Evolutionary conservation across 2,888 invertebrate genomes (phyloP).

Genomic region (Diadromus collaris): DNA sequence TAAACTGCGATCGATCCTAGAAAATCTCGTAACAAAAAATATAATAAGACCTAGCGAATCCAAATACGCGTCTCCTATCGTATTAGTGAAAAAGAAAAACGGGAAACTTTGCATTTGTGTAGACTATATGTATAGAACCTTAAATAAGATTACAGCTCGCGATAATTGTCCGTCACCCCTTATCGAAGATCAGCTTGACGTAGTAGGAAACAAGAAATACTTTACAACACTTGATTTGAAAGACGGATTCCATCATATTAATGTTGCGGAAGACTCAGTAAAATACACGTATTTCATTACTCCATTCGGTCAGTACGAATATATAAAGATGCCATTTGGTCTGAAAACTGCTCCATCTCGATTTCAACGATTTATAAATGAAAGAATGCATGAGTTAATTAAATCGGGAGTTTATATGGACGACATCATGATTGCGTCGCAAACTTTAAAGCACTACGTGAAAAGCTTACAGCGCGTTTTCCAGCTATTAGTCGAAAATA

Average conservation of each 20-base stretch:
- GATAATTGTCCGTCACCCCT: conserved; percentile 61
- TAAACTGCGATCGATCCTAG: no score
- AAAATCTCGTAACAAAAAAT: conserved; percentile 30
- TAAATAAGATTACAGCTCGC: conserved; percentile 54
- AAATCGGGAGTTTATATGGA: conserved; percentile 60
- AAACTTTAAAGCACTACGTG: conserved; percentile 32
- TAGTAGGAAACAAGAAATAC: conserved; percentile 52
- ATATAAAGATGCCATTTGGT: conserved; percentile 50
- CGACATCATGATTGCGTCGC: conserved; percentile 58
- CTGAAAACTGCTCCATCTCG: conserved; percentile 52
- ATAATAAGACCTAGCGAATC: conserved; percentile 63
- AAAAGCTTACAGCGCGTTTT: conserved; percentile 33
- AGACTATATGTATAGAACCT: conserved; percentile 56
- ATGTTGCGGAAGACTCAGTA: conserved; percentile 56
- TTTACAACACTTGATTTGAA: conserved; percentile 64
- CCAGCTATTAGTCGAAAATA: conserved; percentile 24
- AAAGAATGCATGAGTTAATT: conserved; percentile 59
- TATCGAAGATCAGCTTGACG: conserved; percentile 63
- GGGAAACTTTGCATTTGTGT: conserved; percentile 54
- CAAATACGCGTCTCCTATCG: conserved; percentile 55
- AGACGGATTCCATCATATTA: conserved; percentile 63
- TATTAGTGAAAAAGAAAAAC: conserved; percentile 60
- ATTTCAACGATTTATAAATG: conserved; percentile 62
- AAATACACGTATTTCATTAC: conserved; percentile 57
- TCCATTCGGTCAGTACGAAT: conserved; percentile 41